Conservation (phyloP, 2,888 invertebrate genomes). For the Patella caerulea region DNA sequence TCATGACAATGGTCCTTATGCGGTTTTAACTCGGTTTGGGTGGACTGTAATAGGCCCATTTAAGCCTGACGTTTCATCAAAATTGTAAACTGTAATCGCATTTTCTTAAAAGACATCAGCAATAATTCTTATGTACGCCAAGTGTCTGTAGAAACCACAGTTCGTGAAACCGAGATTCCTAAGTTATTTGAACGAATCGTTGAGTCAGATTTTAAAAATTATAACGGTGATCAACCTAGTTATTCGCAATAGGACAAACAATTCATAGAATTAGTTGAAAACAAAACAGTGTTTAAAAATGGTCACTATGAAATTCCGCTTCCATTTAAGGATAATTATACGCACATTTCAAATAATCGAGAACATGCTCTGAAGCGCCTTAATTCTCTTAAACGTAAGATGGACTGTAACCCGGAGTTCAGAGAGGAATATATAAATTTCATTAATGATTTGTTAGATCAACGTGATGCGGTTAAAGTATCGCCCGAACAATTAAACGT, state of each 20-base stretch:
- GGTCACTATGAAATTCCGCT: conserved; percentile 25
- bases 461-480: conserved; percentile 11
- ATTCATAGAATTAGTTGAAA: conserved; percentile 18
- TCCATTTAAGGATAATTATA: conserved; percentile 11
- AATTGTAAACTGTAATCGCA: not conserved
- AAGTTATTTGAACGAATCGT: not conserved
- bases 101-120: not conserved
- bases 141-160: not conserved
- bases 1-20: not conserved
- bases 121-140: not conserved
- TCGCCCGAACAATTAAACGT: not conserved
- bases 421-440: conserved; percentile 20
- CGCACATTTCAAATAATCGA: conserved; percentile 3
- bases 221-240: not conserved
- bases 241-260: conserved; percentile 19
- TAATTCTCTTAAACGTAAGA: not conserved
- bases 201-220: not conserved
- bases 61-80: not conserved
- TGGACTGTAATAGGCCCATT: not conserved
- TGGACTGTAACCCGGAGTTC: conserved; percentile 7
- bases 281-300: conserved; percentile 1
- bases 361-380: not conserved
- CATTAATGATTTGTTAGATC: conserved; percentile 13
- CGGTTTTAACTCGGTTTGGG: not conserved
- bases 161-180: not conserved